phyloP scores from a whole-genome alignment of 2,888 invertebrate species.

The Apoderus coryli region DNA sequence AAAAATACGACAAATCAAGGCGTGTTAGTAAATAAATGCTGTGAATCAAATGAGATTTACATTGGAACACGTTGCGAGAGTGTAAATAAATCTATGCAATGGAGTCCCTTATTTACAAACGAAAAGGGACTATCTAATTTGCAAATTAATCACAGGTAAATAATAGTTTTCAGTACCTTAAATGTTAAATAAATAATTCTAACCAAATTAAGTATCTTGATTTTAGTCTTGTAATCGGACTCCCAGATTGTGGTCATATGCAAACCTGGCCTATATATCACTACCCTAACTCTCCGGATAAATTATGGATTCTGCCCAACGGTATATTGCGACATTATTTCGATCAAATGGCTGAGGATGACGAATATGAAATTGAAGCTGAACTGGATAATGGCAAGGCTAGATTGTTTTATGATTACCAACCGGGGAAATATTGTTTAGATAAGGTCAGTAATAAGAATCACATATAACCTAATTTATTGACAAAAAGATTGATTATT shows the following conservation, averaged over 20 bases:
- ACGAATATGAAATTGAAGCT: conserved; percentile 27
- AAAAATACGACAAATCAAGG: not conserved
- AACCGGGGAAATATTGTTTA: conserved; percentile 63
- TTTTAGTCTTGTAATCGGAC: conserved; percentile 43
- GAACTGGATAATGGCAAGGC: conserved; percentile 30
- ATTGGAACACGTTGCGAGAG: conserved; percentile 51
- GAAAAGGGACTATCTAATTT: conserved; percentile 43
- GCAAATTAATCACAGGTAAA: conserved; percentile 36
- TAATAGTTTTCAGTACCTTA: conserved; percentile 8
- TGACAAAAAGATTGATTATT: not conserved
- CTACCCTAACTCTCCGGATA: conserved; percentile 43
- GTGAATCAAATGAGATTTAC: conserved; percentile 55
- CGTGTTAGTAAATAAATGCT: conserved; percentile 57
- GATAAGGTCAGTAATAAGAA: conserved; percentile 45
- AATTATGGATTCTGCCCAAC: conserved; percentile 48
- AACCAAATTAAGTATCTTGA: no score
- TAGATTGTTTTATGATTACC: conserved; percentile 53
- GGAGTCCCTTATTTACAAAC: conserved; percentile 49
- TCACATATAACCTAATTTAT: no score
- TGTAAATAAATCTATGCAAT: conserved; percentile 45
- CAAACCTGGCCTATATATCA: conserved; percentile 55
- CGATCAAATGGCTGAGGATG: conserved; percentile 35
- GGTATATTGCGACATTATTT: conserved; percentile 63
- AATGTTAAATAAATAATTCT: no score
- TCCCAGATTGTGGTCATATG: conserved; percentile 54